Percentiles rank a stretch among this genome's conserved stretches.
phyloP scores from a whole-genome alignment of 2,888 invertebrate species.

The Lycocerus yunnanus region DNA sequence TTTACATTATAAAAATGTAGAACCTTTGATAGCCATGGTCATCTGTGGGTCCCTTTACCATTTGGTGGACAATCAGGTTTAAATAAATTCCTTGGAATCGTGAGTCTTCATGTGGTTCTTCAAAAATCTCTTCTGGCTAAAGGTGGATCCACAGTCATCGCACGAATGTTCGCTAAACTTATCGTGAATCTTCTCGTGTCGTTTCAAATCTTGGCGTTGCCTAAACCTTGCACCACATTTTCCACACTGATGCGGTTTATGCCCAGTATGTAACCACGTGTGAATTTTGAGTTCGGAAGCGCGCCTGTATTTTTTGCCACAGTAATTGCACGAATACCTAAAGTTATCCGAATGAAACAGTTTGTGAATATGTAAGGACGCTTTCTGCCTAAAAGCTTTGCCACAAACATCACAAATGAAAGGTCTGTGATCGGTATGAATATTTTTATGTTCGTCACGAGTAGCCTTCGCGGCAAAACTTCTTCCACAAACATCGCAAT shows the following conservation, averaged over 20 bases:
- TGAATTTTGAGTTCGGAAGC: constrained; percentile 61
- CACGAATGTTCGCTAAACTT: constrained; percentile 52
- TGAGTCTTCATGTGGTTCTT: constrained; percentile 45
- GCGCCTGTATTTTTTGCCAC: constrained; percentile 62
- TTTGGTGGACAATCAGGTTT: too few relatives aligned
- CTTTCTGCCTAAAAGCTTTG: constrained; percentile 58
- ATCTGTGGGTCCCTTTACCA: too few relatives aligned
- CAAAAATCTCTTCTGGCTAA: constrained; percentile 57
- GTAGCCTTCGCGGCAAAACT: constrained; percentile 59
- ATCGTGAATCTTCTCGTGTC: constrained; percentile 54
- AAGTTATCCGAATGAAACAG: constrained; percentile 52
- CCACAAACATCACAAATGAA: constrained; percentile 63
- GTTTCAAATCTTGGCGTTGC: constrained; percentile 50
- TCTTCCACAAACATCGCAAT: constrained; percentile 57
- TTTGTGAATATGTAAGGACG: constrained; percentile 60
- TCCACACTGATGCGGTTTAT: constrained; percentile 59
- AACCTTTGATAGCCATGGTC: too few relatives aligned
- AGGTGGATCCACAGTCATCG: constrained; percentile 52
- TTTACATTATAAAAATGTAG: background rate
- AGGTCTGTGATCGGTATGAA: constrained; percentile 56
- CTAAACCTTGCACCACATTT: constrained; percentile 60
- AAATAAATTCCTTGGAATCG: background rate
- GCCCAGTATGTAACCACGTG: constrained; percentile 61
- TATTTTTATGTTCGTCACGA: constrained; percentile 58
- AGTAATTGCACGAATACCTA: constrained; percentile 56